Conservation (phyloP, 2,113 vertebrate species). For the Lophotis ruficrista region DNA sequence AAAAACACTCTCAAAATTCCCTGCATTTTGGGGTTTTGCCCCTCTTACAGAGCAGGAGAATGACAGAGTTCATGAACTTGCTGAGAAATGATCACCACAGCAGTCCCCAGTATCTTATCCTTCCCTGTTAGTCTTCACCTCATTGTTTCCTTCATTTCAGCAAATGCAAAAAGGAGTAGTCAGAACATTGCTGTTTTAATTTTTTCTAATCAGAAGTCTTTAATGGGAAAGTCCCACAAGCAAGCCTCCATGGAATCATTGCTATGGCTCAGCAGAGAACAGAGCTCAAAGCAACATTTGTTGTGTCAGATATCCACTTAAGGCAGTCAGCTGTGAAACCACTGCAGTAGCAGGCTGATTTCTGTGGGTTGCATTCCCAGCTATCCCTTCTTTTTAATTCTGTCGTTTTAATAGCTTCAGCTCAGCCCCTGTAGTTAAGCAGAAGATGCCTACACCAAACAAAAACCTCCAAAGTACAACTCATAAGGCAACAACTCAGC, state of each 20-base stretch:
- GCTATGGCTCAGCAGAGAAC: neutral
- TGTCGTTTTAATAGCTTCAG: neutral
- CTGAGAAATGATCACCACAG: neutral
- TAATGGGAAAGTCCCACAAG: neutral
- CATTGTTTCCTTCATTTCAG: neutral
- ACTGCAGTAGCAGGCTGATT: neutral
- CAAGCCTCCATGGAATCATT: neutral
- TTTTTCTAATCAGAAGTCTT: conserved; percentile 22
- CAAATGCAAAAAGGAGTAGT: neutral
- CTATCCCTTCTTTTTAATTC: conserved; percentile 17
- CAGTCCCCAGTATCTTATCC: neutral
- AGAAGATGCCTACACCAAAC: neutral
- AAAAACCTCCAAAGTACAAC: neutral
- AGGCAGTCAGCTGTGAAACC: neutral
- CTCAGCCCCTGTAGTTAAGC: conserved; percentile 15
- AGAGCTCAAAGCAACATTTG: conserved; percentile 39
- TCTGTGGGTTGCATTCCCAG: neutral
- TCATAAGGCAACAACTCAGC: neutral
- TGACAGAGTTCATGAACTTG: neutral
- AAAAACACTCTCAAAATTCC: neutral
- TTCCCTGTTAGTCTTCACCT: neutral
- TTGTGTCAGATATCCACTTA: neutral
- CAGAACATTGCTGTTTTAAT: neutral
- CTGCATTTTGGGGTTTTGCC: neutral
- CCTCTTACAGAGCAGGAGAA: neutral